Percentiles rank a stretch among this genome's conserved stretches.
Evolutionary conservation across 2,113 vertebrate genomes (phyloP).

Genomic region (Thalassarche chlororhynchos): DNA sequence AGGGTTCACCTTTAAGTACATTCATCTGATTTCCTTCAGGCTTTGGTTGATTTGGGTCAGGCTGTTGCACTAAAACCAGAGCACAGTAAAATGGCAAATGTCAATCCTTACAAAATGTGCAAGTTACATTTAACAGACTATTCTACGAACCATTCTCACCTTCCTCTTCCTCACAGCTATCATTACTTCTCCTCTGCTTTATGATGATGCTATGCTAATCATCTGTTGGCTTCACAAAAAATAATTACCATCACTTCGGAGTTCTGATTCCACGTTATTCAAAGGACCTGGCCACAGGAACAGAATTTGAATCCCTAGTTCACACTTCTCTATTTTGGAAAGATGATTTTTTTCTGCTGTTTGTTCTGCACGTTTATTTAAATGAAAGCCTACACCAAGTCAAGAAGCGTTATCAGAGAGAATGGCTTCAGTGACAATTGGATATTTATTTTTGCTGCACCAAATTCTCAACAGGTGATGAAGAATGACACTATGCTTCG

Average conservation of each 20-base stretch:
- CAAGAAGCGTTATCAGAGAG: not conserved
- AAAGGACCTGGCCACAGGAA: not conserved
- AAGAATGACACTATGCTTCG: not conserved
- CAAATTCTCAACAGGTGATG: not conserved
- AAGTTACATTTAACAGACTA: not conserved
- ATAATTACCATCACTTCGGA: not conserved
- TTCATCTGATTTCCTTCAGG: slow-evolving; percentile 87
- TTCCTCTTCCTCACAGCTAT: not conserved
- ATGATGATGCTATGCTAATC: not conserved
- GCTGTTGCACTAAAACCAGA: slow-evolving; percentile 85
- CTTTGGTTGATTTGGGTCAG: slow-evolving; percentile 93
- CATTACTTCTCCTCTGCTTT: not conserved
- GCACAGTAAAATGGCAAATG: not conserved
- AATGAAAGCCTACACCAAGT: not conserved
- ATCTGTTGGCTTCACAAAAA: not conserved
- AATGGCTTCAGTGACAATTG: not conserved
- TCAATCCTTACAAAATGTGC: not conserved
- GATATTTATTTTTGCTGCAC: not conserved
- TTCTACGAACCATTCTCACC: not conserved
- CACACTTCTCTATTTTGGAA: not conserved
- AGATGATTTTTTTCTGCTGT: not conserved
- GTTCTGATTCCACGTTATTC: not conserved
- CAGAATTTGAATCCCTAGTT: not conserved
- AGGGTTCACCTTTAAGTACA: slow-evolving; percentile 85
- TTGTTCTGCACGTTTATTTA: not conserved